Evolutionary conservation across 2,797 vertebrate species (phyloP), one percentile per base, ranked within the genome.

Genomic region (Urophycis tenuis): DNA sequence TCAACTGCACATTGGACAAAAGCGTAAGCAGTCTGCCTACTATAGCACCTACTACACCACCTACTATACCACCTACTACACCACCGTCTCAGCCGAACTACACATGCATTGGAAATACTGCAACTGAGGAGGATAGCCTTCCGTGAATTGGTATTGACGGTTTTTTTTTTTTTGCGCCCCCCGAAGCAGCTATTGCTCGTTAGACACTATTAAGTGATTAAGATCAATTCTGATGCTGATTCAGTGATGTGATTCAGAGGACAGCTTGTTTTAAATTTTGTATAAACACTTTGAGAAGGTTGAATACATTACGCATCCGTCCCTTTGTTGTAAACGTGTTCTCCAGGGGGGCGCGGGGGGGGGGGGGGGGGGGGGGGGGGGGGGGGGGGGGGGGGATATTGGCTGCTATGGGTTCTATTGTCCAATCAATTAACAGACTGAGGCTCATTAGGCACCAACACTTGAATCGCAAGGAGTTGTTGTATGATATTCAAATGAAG

Each of bases 401-500:
- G 53, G 53, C 53, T n/a, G 25, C 53, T 25, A 60, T 60, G 6
- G n/a, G 53, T 25, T 60, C 49, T 25, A 81, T 85, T 84, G 85
- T 74, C 80, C 78, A 75, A 36, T 35, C 33, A 77, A 82, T 80
- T 79, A 85, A 25, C 60, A 88, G 83, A 85, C 85, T 80, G 80
- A 82, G 81, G 81, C 78, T 74, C 70, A 75, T 82, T 78, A 35
- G 80, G 36, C 79, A 79, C 78, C 69, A 75, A 67, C 75, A 79
- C 72, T 80, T 77, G 69, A 80, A 79, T 83, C 77, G 64, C 31
- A 75, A 83, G 71, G 34, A 5, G 71, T 75, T 70, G 79, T 76
- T 74, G 12, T 74, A 77, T 76, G 19, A 76, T 71, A 85, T 85
- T 85, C 81, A 85, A 86, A 88, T 84, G 14, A 84, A 10, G 72